phyloP scores from a whole-genome alignment of 2,888 invertebrate genomes.

The Euspilapteryx auroguttella region DNA sequence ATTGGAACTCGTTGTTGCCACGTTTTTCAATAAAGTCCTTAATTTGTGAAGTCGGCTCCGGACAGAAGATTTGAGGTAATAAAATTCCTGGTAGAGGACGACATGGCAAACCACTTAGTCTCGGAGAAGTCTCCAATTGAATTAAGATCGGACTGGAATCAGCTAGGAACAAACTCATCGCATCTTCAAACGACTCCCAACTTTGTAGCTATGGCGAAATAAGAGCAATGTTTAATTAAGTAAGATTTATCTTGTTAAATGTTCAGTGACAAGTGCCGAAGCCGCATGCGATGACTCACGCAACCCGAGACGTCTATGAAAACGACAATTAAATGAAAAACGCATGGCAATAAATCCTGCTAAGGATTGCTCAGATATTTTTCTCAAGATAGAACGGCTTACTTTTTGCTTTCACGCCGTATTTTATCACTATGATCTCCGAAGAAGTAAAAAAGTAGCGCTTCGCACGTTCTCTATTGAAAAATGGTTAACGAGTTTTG shows the following conservation, averaged over 20 bases:
- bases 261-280: not conserved
- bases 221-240: slow-evolving; percentile 18
- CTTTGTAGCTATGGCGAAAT: slow-evolving; percentile 2
- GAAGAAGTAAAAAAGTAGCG: not conserved
- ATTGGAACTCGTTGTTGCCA: too few relatives aligned
- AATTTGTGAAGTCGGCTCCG: too few relatives aligned
- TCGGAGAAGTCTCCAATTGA: slow-evolving; percentile 14
- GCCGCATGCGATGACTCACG: slow-evolving; percentile 6
- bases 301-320: slow-evolving; percentile 7
- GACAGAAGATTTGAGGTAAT: too few relatives aligned
- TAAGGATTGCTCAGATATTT: slow-evolving; percentile 4
- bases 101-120: slow-evolving; percentile 37
- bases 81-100: slow-evolving; percentile 23
- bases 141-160: slow-evolving; percentile 17
- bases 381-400: slow-evolving; percentile 2
- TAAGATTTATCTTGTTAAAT: slow-evolving; percentile 13
- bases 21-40: too few relatives aligned
- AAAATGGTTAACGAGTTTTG: too few relatives aligned
- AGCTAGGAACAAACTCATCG: too few relatives aligned
- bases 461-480: too few relatives aligned
- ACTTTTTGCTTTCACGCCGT: slow-evolving; percentile 4
- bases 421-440: slow-evolving; percentile 4
- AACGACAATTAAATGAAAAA: slow-evolving; percentile 12
- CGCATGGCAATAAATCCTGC: slow-evolving; percentile 10
- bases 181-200: too few relatives aligned